Base-by-base conservation (phyloP, 2,888 invertebrate genomes). In the Aleiodes leptofemur region DNA sequence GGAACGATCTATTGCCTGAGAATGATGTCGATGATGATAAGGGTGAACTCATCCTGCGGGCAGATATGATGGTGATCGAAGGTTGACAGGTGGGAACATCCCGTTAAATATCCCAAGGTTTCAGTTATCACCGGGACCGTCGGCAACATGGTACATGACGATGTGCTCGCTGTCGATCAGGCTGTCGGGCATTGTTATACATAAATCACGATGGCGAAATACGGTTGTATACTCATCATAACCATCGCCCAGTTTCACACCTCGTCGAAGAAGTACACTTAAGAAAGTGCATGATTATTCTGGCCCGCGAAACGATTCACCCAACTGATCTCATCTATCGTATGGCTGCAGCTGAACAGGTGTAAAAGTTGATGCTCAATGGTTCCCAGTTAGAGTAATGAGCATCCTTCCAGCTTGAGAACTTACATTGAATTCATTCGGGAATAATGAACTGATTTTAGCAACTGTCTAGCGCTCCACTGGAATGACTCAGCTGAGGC, bases 111-210 rank as follows among this genome's bases (percentile, higher is more conserved):
- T 53, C 16, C 7, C 53, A 16, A n/a, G 14, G 14, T 4, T 53
- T 14, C 6, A 53, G n/a, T 53, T n/a, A 53, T 16, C 53, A 53
- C 53, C 53, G 53, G n/a, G 53, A 53, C 16, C 53, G 53, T n/a
- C 53, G 53, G 3, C 53, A 53, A n/a, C 53, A 16, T 6, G 53
- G 53, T 9, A n/a, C 16, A 13, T 16, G 7, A 16, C 6, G 53
- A 16, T n/a, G 53, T 53, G 16, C 14, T 3, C 1, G 1, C 16
- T 16, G 53, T 14, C 2, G 53, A 53, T 14, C 14, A n/a, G 13
- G 53, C 16, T 53, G n/a, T 53, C n/a, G 14, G 16, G 53, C 53
- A 53, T 14, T 53, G 16, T 16, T 53, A 16, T 16, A 7, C 3
- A 53, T 53, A 1, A 53, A 53, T 53, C 14, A 5, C 11, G 7